These are phyloP conservation scores for Ptilonorhynchus violaceus DNA, from an alignment of 2,113 vertebrate species.

Conservation along the genomic window DNA sequence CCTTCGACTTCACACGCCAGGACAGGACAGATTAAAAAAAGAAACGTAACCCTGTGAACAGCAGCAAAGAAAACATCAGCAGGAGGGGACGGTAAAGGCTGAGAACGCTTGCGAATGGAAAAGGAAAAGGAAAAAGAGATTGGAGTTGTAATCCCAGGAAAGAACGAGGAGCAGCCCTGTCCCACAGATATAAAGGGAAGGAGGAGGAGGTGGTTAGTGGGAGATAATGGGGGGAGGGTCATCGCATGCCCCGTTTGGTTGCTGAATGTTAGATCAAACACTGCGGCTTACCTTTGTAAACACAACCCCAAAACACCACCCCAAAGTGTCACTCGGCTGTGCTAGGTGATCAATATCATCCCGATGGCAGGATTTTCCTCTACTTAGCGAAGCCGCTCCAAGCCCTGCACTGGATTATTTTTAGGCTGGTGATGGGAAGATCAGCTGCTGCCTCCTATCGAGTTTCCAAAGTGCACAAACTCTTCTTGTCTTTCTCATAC, in stretches of 20 bases:
- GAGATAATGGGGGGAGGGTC: slow-evolving; percentile 28
- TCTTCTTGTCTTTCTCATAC: slow-evolving; percentile 46
- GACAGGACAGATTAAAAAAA: slow-evolving; percentile 32
- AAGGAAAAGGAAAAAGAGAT: slow-evolving; percentile 32
- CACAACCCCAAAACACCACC: slow-evolving; percentile 45
- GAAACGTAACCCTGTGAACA: not conserved
- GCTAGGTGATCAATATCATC: slow-evolving; percentile 56
- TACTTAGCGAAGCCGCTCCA: slow-evolving; percentile 32
- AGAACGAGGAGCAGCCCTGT: slow-evolving; percentile 39
- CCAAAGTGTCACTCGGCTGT: slow-evolving; percentile 12
- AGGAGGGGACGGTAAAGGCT: slow-evolving; percentile 7
- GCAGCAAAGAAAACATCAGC: slow-evolving; percentile 23
- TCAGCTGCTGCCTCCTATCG: slow-evolving; percentile 89
- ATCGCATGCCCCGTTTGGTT: not conserved
- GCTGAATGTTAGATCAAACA: slow-evolving; percentile 29
- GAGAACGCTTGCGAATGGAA: not conserved
- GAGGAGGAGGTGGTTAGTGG: slow-evolving; percentile 47
- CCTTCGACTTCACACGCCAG: not conserved
- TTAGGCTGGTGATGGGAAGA: slow-evolving; percentile 82
- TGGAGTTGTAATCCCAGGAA: slow-evolving; percentile 15
- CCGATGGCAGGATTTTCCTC: slow-evolving; percentile 53
- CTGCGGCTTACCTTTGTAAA: slow-evolving; percentile 46
- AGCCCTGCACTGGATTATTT: slow-evolving; percentile 83
- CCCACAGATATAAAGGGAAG: slow-evolving; percentile 43
- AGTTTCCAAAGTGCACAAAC: slow-evolving; percentile 76